phyloP scores from a whole-genome alignment of 2,888 invertebrate genomes.

The Pseudanteris insignis region DNA sequence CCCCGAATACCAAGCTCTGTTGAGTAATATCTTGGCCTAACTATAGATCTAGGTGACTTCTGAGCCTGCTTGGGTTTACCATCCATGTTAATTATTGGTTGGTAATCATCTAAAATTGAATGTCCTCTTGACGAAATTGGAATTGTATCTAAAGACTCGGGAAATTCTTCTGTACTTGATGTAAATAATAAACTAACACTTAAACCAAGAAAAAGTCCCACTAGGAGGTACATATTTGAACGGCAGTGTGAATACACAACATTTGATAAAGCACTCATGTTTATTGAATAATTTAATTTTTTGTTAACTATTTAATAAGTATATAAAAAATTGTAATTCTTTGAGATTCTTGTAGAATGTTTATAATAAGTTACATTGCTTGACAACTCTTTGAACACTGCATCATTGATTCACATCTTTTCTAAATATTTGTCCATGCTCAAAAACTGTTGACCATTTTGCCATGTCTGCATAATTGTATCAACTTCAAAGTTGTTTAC shows the following conservation, averaged over 20 bases:
- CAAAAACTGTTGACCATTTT: too few relatives aligned
- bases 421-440: too few relatives aligned
- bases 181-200: slow-evolving; percentile 69
- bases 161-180: slow-evolving; percentile 65
- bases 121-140: slow-evolving; percentile 45
- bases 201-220: slow-evolving; percentile 70
- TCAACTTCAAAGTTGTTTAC: too few relatives aligned
- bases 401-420: too few relatives aligned
- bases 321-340: background rate
- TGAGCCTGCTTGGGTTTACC: slow-evolving; percentile 66
- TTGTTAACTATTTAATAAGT: too few relatives aligned
- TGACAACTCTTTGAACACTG: background rate
- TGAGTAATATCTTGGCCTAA: slow-evolving; percentile 91
- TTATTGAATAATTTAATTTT: slow-evolving; percentile 1
- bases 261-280: slow-evolving; percentile 55
- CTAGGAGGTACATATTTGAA: slow-evolving; percentile 71
- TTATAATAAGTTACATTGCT: background rate
- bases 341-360: background rate
- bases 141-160: slow-evolving; percentile 41
- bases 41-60: slow-evolving; percentile 71
- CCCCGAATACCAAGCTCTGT: slow-evolving; percentile 94
- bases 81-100: slow-evolving; percentile 67
- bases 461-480: too few relatives aligned
- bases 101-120: slow-evolving; percentile 63
- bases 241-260: slow-evolving; percentile 58